A percentile compares a stretch with the other conserved stretches of the same genome.
Evolutionary conservation across 1,140 invertebrate species (phyloP).

Genomic region (Scaptomyza hsui): DNA sequence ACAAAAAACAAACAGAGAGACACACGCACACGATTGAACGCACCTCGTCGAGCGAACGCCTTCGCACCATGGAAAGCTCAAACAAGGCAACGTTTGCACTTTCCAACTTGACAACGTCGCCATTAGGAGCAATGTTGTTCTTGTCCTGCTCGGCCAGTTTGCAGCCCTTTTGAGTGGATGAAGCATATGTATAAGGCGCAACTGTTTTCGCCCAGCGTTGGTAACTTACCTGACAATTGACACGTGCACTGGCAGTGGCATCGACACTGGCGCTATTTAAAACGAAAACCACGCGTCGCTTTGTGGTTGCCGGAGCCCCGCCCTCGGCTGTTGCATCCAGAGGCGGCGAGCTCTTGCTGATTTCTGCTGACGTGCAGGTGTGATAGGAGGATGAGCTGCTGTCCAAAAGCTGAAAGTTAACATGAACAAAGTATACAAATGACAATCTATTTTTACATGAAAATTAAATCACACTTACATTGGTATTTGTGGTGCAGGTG

Average conservation of each 20-base stretch:
- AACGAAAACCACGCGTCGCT: conserved; percentile 67
- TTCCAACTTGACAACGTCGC: conserved; percentile 58
- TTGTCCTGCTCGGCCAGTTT: conserved; percentile 74
- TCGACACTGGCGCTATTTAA: conserved; percentile 19
- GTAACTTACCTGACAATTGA: conserved; percentile 69
- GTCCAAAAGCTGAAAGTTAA: conserved; percentile 51
- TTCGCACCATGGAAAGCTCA: conserved; percentile 82
- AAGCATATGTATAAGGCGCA: conserved; percentile 27
- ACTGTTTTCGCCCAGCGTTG: background rate
- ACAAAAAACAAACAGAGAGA: conserved; percentile 4
- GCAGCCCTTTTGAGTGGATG: conserved; percentile 67
- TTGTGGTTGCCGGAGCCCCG: conserved; percentile 31
- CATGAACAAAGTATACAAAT: background rate
- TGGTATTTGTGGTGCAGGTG: conserved; percentile 55
- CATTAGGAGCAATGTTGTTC: conserved; percentile 31
- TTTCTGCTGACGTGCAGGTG: conserved; percentile 73
- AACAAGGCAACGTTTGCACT: conserved; percentile 67
- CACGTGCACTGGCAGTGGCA: conserved; percentile 9
- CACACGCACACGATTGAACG: conserved; percentile 48
- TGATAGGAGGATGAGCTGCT: conserved; percentile 81
- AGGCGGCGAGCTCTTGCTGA: conserved; percentile 73
- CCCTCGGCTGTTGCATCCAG: conserved; percentile 29
- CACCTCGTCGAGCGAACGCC: conserved; percentile 80
- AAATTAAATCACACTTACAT: conserved; percentile 55
- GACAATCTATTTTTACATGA: no score